Evolutionary conservation across 2,888 invertebrate genomes (phyloP), one percentile per base, ranked within the genome.

Genomic region (Stenichneumon culpator): DNA sequence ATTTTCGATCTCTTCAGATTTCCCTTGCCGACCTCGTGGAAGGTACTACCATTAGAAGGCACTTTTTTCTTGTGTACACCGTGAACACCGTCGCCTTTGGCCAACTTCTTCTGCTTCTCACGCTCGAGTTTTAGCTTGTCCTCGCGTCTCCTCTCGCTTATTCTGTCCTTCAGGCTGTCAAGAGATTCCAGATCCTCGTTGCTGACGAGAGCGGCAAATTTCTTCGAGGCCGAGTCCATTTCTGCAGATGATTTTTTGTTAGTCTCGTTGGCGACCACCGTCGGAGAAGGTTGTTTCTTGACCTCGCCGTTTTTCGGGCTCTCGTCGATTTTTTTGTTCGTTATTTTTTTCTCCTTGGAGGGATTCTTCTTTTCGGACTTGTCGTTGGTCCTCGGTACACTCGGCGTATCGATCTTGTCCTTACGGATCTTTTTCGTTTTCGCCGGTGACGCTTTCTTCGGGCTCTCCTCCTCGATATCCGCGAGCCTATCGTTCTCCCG

Each of bases 291-390:
- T 50, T 77, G 73, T 94, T 60, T 95, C 94, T 89, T 96, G 94
- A 91, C 95, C 94, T 89, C 96, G 91, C 87, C 96, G 93, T 93
- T 96, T 95, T 93, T 96, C 95, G 83, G 95, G 95, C 91, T 95
- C 94, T 92, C 91, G 47, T 95, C 95, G 87, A 94, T 95, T 86
- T 94, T 95, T 89, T 95, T 95, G 78, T 93, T 93, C 90, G 95
- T 95, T 5, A 94, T 94, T 89, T 95, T 95, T 83, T 95, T 95
- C 14, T 94, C 94, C 36, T 95, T 94, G 88, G 94, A 94, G 86
- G 93, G 93, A 90, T 94, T 95, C 88, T 94, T 95, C 7, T 89
- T 92, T 80, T 95, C 89, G 5, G 88, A 86, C 72, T 90, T 92
- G 11, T 88, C 88, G 67, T 79, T 87, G 19, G 28, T 86, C 87